Percentiles rank a stretch among this genome's conserved stretches.
Conservation (phyloP, 2,797 vertebrate species). For the Bucorvus abyssinicus region DNA sequence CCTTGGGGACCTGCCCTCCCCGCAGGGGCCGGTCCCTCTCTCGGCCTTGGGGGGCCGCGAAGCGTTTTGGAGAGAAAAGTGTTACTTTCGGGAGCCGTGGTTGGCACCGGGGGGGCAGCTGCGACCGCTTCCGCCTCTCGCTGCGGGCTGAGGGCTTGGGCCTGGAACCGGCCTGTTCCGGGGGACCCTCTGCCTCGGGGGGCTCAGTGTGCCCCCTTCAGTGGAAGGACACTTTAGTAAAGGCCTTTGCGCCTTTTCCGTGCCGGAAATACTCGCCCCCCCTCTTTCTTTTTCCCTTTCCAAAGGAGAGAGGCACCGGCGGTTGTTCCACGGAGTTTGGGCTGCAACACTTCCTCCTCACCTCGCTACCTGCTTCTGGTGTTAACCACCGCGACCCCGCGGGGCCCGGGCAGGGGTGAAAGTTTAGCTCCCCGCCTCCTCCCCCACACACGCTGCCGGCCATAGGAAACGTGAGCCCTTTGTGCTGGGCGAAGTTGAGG, state of each 20-base stretch:
- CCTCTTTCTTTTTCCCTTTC: neutral
- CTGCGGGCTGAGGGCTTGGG: neutral
- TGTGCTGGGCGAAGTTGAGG: accelerated
- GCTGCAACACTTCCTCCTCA: neutral
- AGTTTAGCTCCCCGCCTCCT: neutral
- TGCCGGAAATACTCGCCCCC: accelerated
- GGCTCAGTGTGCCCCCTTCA: accelerated
- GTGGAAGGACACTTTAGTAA: neutral
- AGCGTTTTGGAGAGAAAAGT: too few relatives aligned
- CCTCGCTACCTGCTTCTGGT: neutral
- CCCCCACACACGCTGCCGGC: too few relatives aligned
- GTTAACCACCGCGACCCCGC: accelerated
- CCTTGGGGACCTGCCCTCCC: neutral
- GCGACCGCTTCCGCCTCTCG: neutral
- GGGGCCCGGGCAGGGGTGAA: neutral
- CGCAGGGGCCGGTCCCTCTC: neutral
- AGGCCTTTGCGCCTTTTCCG: neutral
- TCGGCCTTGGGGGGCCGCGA: neutral
- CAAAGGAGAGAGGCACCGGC: accelerated
- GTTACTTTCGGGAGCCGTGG: too few relatives aligned
- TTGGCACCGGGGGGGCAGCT: too few relatives aligned
- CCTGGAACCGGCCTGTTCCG: too few relatives aligned
- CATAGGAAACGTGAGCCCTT: too few relatives aligned
- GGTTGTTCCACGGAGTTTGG: neutral
- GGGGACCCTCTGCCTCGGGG: neutral